These are phyloP conservation scores for Piaya cayana DNA, from an alignment of 2,113 vertebrate species.

Conservation along the genomic window DNA sequence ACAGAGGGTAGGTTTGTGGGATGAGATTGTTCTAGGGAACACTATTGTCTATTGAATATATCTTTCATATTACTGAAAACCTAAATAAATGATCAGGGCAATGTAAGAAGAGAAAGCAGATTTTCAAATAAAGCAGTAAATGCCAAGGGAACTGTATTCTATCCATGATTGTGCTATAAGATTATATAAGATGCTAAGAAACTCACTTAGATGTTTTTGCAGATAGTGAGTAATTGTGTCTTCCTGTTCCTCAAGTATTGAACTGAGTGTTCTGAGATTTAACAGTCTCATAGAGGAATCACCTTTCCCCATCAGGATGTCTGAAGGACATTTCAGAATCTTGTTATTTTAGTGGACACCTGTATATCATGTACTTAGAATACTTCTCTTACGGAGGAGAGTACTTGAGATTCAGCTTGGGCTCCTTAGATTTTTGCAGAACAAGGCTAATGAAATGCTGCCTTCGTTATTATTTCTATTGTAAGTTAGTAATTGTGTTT, in stretches of 20 bases:
- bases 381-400: neutral
- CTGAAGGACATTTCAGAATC: neutral
- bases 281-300: neutral
- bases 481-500: constrained; percentile 11
- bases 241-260: neutral
- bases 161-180: neutral
- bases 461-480: neutral
- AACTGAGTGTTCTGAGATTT: neutral
- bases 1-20: neutral
- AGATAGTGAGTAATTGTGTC: neutral
- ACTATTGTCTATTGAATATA: neutral
- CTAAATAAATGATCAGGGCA: neutral
- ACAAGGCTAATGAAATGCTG: neutral
- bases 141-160: neutral
- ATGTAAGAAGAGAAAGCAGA: neutral
- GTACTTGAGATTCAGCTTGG: neutral
- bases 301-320: neutral
- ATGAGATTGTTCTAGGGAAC: neutral
- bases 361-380: neutral
- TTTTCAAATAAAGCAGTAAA: neutral
- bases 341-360: neutral
- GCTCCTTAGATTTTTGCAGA: neutral
- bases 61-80: neutral
- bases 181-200: neutral
- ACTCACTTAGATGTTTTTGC: neutral